Conservation (phyloP, 2,113 vertebrate genomes). For the Clupea harengus region DNA sequence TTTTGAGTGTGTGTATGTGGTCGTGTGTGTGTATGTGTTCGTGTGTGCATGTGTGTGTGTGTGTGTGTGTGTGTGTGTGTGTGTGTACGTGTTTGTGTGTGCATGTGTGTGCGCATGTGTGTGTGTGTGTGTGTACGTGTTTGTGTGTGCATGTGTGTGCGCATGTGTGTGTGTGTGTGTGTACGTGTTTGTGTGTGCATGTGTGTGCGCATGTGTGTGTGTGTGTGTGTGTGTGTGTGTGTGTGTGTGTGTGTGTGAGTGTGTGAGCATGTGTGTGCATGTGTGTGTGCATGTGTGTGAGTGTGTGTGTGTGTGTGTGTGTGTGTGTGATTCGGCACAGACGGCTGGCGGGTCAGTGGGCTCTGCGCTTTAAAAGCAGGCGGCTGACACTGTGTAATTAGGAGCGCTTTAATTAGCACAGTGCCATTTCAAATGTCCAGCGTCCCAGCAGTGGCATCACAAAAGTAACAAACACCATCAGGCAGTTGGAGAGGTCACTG, state of each 20-base stretch:
- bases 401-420: conserved; percentile 56
- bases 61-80: not conserved
- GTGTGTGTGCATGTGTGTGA: not conserved
- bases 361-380: conserved; percentile 46
- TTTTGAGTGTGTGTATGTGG: not conserved
- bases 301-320: not conserved
- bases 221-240: not conserved
- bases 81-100: not conserved
- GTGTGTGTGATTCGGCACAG: not conserved
- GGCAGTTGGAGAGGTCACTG: conserved; percentile 42
- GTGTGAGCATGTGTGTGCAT: not conserved
- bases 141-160: not conserved
- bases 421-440: conserved; percentile 60
- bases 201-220: not conserved
- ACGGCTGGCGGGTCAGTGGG: conserved; percentile 49
- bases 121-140: not conserved
- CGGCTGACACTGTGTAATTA: conserved; percentile 58
- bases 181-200: not conserved
- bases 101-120: not conserved
- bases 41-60: not conserved
- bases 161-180: not conserved
- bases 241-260: not conserved
- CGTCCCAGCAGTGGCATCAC: conserved; percentile 53
- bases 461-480: conserved; percentile 51
- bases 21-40: not conserved